These are phyloP conservation scores for Karalla daura DNA, from an alignment of 2,797 vertebrate genomes.

Conservation along the genomic window DNA sequence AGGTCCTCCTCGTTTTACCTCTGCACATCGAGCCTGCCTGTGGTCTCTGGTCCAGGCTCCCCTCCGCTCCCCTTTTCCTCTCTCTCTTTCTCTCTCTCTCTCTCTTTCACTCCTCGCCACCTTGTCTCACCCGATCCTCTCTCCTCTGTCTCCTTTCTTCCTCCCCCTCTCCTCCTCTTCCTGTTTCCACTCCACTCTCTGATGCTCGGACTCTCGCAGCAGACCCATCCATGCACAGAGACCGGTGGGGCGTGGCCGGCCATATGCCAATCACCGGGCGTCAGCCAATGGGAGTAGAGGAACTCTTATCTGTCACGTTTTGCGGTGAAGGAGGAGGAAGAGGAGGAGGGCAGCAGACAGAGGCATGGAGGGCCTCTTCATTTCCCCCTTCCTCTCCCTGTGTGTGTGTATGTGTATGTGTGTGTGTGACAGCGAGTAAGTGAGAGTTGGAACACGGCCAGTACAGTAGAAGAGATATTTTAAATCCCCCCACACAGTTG, in stretches of 20 bases:
- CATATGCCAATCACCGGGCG: conserved; percentile 52
- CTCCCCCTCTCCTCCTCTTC: conserved; percentile 77
- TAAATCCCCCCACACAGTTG: conserved; percentile 66
- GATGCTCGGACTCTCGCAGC: conserved; percentile 73
- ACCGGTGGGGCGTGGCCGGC: conserved; percentile 39
- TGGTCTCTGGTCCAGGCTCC: conserved; percentile 64
- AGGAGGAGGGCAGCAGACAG: conserved; percentile 64
- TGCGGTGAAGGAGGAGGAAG: conserved; percentile 57
- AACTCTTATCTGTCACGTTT: conserved; percentile 49
- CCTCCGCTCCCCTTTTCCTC: conserved; percentile 76
- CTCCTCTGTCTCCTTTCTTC: conserved; percentile 76
- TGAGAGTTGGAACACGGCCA: conserved; percentile 77
- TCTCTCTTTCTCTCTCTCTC: conserved; percentile 77
- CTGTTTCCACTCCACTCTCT: conserved; percentile 81
- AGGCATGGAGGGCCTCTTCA: conserved; percentile 66
- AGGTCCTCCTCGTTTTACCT: conserved; percentile 68
- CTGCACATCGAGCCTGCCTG: conserved; percentile 44
- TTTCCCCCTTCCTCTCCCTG: conserved; percentile 54
- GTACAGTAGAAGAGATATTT: conserved; percentile 77
- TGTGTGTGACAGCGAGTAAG: conserved; percentile 27
- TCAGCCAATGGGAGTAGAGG: conserved; percentile 62
- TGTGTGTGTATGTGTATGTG: conserved; percentile 47
- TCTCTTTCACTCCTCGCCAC: conserved; percentile 64
- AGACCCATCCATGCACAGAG: conserved; percentile 76
- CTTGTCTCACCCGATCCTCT: conserved; percentile 32